Evolutionary conservation across 2,113 vertebrate species (phyloP).

Genomic region (sheep (Ovis aries)): ARS-UI_Ramb_v3.0 NC_056055.1:121672501-121673000

Average conservation of each 20-base stretch:
- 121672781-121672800: background rate
- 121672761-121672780: background rate
- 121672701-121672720: background rate
- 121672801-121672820: background rate
- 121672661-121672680: background rate
- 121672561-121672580: background rate
- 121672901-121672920: background rate
- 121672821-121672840: background rate
- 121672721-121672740: background rate
- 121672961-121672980: background rate
- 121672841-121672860: background rate
- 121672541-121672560: background rate
- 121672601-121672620: background rate
- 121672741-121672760: background rate
- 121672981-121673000: background rate
- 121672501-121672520: background rate
- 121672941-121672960: background rate
- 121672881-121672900: background rate
- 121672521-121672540: background rate
- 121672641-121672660: background rate
- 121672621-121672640: background rate
- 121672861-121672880: background rate
- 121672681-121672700: background rate
- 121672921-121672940: background rate
- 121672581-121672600: background rate